phyloP scores from a whole-genome alignment of 2,113 vertebrate species.

The Hemiprocne comata region DNA sequence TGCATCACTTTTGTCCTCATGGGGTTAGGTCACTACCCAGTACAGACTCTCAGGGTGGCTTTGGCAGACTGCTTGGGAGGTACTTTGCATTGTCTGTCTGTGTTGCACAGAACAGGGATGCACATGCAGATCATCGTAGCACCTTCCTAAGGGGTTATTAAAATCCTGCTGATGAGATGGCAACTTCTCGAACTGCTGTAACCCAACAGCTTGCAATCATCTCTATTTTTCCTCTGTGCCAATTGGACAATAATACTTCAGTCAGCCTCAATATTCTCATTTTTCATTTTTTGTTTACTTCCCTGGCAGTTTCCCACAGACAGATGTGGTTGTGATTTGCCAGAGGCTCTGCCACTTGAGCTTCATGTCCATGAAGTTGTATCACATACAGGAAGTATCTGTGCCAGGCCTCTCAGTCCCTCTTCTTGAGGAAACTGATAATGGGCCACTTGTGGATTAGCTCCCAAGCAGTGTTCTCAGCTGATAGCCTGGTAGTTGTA shows the following conservation, averaged over 20 bases:
- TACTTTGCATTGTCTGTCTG: not conserved
- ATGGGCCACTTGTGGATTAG: not conserved
- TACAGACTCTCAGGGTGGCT: not conserved
- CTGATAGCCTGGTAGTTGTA: not conserved
- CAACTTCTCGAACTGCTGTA: not conserved
- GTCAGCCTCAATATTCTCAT: not conserved
- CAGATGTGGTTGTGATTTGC: not conserved
- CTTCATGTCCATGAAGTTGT: not conserved
- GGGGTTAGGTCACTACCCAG: not conserved
- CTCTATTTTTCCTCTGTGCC: not conserved
- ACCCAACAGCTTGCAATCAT: not conserved
- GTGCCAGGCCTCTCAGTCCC: not conserved
- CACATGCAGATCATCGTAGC: fast-evolving
- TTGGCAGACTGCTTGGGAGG: fast-evolving
- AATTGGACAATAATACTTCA: not conserved
- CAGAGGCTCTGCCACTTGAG: not conserved
- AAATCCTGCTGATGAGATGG: not conserved
- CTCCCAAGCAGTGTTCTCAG: not conserved
- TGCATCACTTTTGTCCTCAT: not conserved
- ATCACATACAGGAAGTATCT: not conserved
- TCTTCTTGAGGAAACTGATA: not conserved
- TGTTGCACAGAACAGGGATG: not conserved
- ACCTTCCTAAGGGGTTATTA: not conserved
- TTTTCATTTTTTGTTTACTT: not conserved
- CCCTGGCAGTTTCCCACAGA: not conserved